Conservation (phyloP, 30 jellyfish, hydroid and myxozoan genomes). For the Turritopsis dohrnii region DNA sequence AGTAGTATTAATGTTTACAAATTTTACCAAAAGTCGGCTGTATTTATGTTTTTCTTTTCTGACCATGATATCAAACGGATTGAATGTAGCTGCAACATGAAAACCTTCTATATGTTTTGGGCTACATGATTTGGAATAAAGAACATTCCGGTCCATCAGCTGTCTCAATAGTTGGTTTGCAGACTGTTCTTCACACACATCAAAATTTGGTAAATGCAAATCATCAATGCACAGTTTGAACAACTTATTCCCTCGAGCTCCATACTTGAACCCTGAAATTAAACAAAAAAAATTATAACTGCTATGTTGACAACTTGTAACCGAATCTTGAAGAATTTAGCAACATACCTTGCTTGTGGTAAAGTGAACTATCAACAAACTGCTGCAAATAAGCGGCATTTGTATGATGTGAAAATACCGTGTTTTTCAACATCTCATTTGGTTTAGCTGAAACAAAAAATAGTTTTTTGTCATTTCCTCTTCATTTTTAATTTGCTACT, state of each 20-base stretch:
- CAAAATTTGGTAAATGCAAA: constrained; percentile 33
- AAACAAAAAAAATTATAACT: not conserved
- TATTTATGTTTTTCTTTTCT: not conserved
- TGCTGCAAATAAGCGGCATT: constrained; percentile 55
- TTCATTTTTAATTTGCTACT: not conserved
- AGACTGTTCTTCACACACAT: constrained; percentile 32
- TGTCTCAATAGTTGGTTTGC: constrained; percentile 61
- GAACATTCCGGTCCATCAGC: constrained; percentile 66
- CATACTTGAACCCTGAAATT: constrained; percentile 63
- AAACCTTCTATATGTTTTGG: constrained; percentile 68
- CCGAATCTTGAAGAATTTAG: too few relatives aligned
- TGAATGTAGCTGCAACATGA: constrained; percentile 47
- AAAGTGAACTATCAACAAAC: constrained; percentile 50
- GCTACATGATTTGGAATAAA: constrained; percentile 48
- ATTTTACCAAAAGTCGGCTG: not conserved
- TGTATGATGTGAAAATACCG: constrained; percentile 67
- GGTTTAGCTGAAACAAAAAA: constrained; percentile 20
- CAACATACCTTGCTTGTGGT: constrained; percentile 80
- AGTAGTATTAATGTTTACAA: not conserved
- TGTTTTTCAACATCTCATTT: constrained; percentile 36
- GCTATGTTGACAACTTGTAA: too few relatives aligned
- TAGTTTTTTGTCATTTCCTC: not conserved
- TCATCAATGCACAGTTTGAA: constrained; percentile 60
- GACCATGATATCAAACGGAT: not conserved
- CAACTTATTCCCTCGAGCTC: constrained; percentile 67